Conservation (phyloP, 2,888 invertebrate species). For the Alitta virens region DNA sequence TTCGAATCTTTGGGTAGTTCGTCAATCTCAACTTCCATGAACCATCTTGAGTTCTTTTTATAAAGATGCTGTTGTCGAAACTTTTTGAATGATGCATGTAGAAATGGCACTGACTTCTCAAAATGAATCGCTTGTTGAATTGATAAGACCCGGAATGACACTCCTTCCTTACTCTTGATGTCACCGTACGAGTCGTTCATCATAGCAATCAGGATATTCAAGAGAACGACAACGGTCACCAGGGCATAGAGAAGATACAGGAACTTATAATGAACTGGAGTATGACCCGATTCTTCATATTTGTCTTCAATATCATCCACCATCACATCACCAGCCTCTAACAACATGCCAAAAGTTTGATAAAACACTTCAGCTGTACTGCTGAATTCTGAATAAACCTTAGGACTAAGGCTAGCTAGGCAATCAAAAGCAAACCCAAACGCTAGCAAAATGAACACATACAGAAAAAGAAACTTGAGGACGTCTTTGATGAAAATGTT, state of each 20-base stretch:
- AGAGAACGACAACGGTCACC: not conserved
- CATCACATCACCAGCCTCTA: not conserved
- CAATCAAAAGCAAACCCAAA: not conserved
- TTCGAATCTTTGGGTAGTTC: too few species aligned
- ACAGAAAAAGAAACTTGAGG: slow-evolving; percentile 44
- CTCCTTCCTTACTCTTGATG: not conserved
- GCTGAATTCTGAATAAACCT: not conserved
- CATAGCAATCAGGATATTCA: not conserved
- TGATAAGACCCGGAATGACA: not conserved
- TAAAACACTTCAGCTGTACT: not conserved
- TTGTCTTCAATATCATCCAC: not conserved
- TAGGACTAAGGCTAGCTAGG: not conserved
- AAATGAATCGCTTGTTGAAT: not conserved
- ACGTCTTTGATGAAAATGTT: slow-evolving; percentile 46
- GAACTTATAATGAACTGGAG: not conserved
- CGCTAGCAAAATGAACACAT: slow-evolving; percentile 36
- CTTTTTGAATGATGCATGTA: not conserved
- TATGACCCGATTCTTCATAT: not conserved
- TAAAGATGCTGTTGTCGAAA: not conserved
- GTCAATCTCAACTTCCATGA: too few species aligned
- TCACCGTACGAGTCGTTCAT: not conserved
- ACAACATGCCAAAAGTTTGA: not conserved
- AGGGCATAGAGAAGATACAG: not conserved
- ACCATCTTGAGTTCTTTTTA: too few species aligned
- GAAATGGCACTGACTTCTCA: not conserved